Percentiles rank a stretch among this genome's conserved stretches.
These are phyloP conservation scores for Drymodes brunneopygia DNA, from an alignment of 2,113 vertebrate genomes.

Conservation along the genomic window DNA sequence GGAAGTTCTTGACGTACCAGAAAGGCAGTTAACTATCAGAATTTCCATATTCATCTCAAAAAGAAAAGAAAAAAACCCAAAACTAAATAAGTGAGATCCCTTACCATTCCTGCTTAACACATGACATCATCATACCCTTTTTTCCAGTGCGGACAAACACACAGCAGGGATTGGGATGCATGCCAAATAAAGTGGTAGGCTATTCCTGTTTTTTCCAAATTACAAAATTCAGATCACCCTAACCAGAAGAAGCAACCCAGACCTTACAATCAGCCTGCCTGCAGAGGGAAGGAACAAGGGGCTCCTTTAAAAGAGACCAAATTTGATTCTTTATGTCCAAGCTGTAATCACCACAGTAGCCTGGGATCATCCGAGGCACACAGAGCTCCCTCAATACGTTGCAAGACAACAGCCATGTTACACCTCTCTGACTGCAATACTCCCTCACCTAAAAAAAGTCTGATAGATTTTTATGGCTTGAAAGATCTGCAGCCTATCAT, in stretches of 20 bases:
- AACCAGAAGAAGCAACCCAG: background rate
- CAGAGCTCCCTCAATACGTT: background rate
- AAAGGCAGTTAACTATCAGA: background rate
- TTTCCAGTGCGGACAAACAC: background rate
- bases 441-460: background rate
- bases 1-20: background rate
- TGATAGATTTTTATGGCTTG: background rate
- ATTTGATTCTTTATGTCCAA: background rate
- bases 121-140: background rate
- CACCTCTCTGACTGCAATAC: background rate
- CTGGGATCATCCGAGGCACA: background rate
- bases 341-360: background rate
- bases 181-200: background rate
- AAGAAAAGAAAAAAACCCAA: background rate
- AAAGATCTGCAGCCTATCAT: constrained; percentile 13
- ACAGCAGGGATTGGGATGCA: background rate
- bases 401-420: background rate
- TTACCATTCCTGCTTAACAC: background rate
- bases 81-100: background rate
- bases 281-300: background rate
- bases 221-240: background rate
- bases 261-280: background rate
- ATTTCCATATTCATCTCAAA: background rate
- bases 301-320: background rate
- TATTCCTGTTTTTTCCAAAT: background rate